Conservation (phyloP, 2,113 vertebrate genomes). For the Vulpes ferrilata region DNA sequence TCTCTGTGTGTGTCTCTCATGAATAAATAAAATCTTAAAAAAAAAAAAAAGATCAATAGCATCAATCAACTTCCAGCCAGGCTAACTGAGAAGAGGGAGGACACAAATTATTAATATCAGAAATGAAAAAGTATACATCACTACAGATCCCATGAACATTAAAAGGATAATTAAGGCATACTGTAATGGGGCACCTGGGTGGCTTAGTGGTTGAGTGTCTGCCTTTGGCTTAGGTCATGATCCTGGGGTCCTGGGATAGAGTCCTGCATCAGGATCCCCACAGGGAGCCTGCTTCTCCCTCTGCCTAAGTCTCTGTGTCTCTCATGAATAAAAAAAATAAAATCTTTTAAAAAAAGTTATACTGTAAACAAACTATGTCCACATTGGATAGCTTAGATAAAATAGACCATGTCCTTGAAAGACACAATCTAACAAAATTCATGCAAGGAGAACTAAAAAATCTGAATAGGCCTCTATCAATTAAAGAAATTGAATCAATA, state of each 20-base stretch:
- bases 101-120: neutral
- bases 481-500: neutral
- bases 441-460: neutral
- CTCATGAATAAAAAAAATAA: too few species aligned
- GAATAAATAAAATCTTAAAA: too few species aligned
- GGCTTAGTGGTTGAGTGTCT: too few species aligned
- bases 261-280: too few species aligned
- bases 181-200: neutral
- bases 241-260: too few species aligned
- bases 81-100: neutral
- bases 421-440: neutral
- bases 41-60: too few species aligned
- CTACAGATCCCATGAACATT: neutral
- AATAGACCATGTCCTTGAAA: neutral
- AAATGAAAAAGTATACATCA: neutral
- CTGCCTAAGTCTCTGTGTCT: too few species aligned
- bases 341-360: neutral
- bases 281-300: too few species aligned
- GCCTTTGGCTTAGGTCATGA: too few species aligned
- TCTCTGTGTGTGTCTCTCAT: too few species aligned
- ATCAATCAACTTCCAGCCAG: neutral
- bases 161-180: neutral
- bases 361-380: neutral
- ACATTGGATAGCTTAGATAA: neutral
- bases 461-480: neutral